A percentile compares a stretch with the other conserved stretches of the same genome.
Evolutionary conservation across 2,888 invertebrate species (phyloP).

Genomic region (Anagyrus pseudococci): DNA sequence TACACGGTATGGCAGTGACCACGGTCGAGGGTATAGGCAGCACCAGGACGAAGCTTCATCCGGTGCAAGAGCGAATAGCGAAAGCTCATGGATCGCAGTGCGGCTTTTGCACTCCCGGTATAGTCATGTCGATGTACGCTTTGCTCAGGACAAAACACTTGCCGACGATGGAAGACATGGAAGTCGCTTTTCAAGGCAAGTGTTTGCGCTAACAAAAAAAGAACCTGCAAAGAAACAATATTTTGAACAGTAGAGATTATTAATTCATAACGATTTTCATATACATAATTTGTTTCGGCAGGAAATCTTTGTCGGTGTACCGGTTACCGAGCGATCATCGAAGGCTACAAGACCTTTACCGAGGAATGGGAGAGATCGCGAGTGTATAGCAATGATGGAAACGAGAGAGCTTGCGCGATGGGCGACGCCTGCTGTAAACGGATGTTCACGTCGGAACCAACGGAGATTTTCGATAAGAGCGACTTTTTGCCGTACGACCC

Average conservation of each 20-base stretch:
- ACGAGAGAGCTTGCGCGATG: conserved; percentile 65
- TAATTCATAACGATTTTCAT: neutral
- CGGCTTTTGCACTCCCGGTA: conserved; percentile 94
- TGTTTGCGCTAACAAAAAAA: too few relatives aligned
- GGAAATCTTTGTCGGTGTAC: conserved; percentile 90
- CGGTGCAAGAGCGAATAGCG: conserved; percentile 86
- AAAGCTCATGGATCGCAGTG: conserved; percentile 94
- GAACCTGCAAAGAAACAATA: neutral
- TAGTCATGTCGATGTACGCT: conserved; percentile 97
- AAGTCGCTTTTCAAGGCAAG: conserved; percentile 83
- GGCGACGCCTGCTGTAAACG: conserved; percentile 73
- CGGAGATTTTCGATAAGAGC: conserved; percentile 66
- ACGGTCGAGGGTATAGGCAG: conserved; percentile 94
- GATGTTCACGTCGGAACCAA: conserved; percentile 50
- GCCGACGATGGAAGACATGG: conserved; percentile 78
- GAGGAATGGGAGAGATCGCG: conserved; percentile 72
- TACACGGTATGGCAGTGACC: conserved; percentile 88
- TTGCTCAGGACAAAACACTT: conserved; percentile 75
- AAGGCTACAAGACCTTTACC: conserved; percentile 85
- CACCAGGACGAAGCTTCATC: conserved; percentile 77
- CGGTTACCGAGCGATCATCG: conserved; percentile 91
- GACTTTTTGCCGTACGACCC: conserved; percentile 78
- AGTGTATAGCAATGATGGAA: conserved; percentile 43
- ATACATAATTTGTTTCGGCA: conserved; percentile 45
- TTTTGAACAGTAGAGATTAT: neutral